Percentiles rank a stretch among this genome's conserved stretches.
Evolutionary conservation across 2,888 invertebrate species (phyloP).

Genomic region (Drosophila nigricruria): DNA sequence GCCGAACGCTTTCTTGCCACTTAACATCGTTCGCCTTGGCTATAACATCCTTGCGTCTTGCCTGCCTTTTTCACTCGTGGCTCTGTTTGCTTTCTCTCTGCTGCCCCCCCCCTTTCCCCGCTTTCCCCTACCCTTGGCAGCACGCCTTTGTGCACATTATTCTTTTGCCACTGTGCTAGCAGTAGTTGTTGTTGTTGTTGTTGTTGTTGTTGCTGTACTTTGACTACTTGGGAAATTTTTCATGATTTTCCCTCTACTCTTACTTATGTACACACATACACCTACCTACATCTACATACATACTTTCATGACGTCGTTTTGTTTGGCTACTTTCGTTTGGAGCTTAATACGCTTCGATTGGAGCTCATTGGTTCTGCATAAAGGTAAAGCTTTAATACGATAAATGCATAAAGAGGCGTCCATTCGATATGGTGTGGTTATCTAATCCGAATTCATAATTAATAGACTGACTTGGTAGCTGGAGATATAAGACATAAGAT

Average conservation of each 20-base stretch:
- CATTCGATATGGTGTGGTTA: neutral
- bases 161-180: slow-evolving; percentile 56
- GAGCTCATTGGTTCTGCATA: slow-evolving; percentile 28
- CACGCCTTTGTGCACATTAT: slow-evolving; percentile 60
- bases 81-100: slow-evolving; percentile 41
- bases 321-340: slow-evolving; percentile 65
- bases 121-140: slow-evolving; percentile 2
- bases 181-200: slow-evolving; percentile 28
- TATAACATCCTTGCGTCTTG: slow-evolving; percentile 29
- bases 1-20: slow-evolving; percentile 34
- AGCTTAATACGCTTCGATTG: slow-evolving; percentile 51
- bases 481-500: neutral
- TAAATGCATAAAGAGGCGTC: neutral
- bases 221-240: slow-evolving; percentile 66
- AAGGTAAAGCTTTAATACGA: neutral
- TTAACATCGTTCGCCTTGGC: slow-evolving; percentile 38
- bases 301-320: slow-evolving; percentile 50
- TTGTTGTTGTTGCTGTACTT: slow-evolving; percentile 45
- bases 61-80: slow-evolving; percentile 27
- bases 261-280: slow-evolving; percentile 13
- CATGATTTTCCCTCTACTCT: slow-evolving; percentile 54
- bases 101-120: neutral
- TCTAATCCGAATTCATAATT: neutral
- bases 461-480: neutral
- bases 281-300: slow-evolving; percentile 1